Evolutionary conservation across 2,113 vertebrate species (phyloP), one percentile per base, ranked within the genome.

Genomic region (Erythrocercus mccallii): DNA sequence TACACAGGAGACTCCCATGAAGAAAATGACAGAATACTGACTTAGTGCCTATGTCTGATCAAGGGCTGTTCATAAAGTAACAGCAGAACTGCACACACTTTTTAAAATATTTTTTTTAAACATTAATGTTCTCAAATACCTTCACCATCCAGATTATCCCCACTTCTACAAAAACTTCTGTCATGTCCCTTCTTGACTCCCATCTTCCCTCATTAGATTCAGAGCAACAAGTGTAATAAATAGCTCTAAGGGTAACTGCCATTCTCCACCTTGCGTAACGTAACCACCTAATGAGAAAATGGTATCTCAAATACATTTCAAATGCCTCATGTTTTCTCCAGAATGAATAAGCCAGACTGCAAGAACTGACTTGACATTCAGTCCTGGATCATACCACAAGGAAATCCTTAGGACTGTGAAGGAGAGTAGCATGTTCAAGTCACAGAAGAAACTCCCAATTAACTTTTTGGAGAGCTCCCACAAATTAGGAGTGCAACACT

Each of bases 121-220:
- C 48, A 66, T 53, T 50, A 50, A 47, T 91, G 62, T 93, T 92
- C 76, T 74, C 51, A 81, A 37, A 73, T 3, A 57, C n/a, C 54
- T 93, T 88, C 80, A 74, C 66, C 47, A 83, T 15, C 23, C 60
- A 74, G 40, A 48, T 30, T 42, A 71, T 30, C 62, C 5, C 40
- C n/a, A 81, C 42, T 85, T 82, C 68, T 80, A 93, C 42, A 87
- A 83, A 80, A 88, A 37, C 48, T 64, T 87, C 16, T 72, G 53
- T 96, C 94, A 90, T 94, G 95, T 74, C 88, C 65, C 47, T 97
- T 96, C 96, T 94, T 96, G 95, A 96, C 81, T 96, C 56, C 54
- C 51, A 83, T 77, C 87, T 78, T 91, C 51, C 84, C 68, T 93
- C 88, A 93, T 86, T 81, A 94, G 69, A 88, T 56, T 71, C 92